phyloP scores from a whole-genome alignment of 2,113 vertebrate species.

The Oxyura jamaicensis region DNA sequence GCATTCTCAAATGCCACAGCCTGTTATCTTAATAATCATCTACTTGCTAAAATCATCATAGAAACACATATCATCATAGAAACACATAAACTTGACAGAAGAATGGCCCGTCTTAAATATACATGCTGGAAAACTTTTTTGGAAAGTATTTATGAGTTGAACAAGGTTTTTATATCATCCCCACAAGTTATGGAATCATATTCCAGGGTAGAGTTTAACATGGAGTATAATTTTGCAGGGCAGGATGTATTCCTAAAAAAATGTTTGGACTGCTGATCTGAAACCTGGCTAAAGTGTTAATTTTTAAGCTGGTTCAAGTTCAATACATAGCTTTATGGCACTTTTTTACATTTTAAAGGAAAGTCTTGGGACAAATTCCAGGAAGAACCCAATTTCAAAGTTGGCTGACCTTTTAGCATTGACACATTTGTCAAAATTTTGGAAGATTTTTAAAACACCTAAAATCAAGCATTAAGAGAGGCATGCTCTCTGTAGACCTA shows the following conservation, averaged over 20 bases:
- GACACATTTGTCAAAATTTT: background rate
- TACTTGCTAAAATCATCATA: background rate
- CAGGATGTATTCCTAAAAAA: background rate
- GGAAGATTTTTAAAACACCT: background rate
- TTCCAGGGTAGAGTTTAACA: background rate
- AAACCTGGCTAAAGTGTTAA: background rate
- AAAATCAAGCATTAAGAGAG: background rate
- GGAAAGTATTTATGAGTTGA: background rate
- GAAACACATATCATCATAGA: too few relatives aligned
- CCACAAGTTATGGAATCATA: background rate
- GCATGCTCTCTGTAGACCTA: background rate
- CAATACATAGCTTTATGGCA: background rate
- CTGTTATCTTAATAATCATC: background rate
- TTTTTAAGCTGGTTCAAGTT: background rate
- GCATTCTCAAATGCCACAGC: background rate
- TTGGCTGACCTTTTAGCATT: background rate
- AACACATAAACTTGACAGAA: background rate
- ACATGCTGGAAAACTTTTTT: background rate
- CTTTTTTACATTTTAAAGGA: background rate
- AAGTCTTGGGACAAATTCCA: background rate
- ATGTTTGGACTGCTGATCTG: background rate
- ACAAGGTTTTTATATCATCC: background rate
- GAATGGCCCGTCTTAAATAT: background rate
- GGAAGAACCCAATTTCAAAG: background rate
- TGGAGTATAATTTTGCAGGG: background rate